Conservation (phyloP, 64 coral and sea anemone genomes). For the Pocillopora verrucosa region DNA sequence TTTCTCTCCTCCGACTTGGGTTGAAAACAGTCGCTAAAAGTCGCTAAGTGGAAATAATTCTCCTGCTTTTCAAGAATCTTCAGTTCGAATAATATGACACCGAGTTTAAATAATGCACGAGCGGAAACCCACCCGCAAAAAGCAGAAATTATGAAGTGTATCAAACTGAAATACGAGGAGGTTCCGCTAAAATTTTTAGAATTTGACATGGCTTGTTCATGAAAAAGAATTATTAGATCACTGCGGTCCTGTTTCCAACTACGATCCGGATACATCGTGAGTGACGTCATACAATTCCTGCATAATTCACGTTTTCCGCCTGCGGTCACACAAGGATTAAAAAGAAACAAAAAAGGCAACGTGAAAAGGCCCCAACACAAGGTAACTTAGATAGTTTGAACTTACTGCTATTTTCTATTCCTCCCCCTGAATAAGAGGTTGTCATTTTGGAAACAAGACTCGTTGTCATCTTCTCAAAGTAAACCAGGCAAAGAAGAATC, state of each 20-base stretch:
- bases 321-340: neutral
- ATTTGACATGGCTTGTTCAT: neutral
- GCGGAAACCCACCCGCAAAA: no score
- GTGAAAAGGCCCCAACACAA: neutral
- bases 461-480: neutral
- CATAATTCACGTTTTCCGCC: conserved; percentile 14
- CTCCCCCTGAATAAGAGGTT: neutral
- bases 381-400: neutral
- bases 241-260: neutral
- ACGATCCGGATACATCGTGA: neutral
- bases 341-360: neutral
- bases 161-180: neutral
- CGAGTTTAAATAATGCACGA: no score
- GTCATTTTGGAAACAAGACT: neutral
- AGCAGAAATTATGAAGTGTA: neutral
- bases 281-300: conserved; percentile 31
- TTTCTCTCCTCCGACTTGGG: no score
- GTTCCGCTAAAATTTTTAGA: neutral
- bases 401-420: neutral
- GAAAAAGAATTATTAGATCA: neutral
- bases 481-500: neutral
- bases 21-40: no score
- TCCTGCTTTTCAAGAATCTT: no score
- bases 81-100: no score
- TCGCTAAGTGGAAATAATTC: no score